These are phyloP conservation scores for Acanthurus leucopareius DNA, from an alignment of 2,797 vertebrate genomes.

Conservation along the genomic window DNA sequence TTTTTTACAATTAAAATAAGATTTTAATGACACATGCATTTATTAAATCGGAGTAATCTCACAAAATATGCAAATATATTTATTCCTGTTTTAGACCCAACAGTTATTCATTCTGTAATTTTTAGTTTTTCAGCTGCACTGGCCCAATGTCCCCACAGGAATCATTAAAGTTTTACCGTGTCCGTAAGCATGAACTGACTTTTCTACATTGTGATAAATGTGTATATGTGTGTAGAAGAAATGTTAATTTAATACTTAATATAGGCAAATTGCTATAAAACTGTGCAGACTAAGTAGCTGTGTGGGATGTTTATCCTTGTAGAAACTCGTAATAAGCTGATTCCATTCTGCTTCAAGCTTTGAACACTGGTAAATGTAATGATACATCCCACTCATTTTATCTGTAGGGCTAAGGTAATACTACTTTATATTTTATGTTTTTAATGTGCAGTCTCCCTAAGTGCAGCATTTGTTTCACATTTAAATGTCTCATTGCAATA, in stretches of 20 bases:
- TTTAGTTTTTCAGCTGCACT: neutral
- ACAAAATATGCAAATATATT: neutral
- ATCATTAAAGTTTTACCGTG: constrained; percentile 23
- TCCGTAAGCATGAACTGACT: constrained; percentile 29
- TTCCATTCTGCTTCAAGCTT: constrained; percentile 81
- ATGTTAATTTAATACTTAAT: constrained; percentile 79
- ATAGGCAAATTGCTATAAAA: constrained; percentile 79
- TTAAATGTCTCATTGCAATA: constrained; percentile 71
- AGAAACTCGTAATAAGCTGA: constrained; percentile 85
- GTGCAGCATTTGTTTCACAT: constrained; percentile 68
- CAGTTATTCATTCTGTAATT: neutral
- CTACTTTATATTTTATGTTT: constrained; percentile 68
- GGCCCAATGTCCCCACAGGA: neutral
- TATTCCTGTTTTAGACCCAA: neutral
- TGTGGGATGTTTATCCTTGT: constrained; percentile 84
- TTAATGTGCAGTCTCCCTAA: constrained; percentile 69
- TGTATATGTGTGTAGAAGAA: constrained; percentile 64
- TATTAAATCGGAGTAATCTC: neutral
- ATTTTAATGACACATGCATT: neutral
- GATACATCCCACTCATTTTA: constrained; percentile 77
- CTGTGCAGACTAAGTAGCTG: constrained; percentile 79
- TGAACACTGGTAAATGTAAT: constrained; percentile 80
- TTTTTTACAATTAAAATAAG: neutral
- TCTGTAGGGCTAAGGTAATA: constrained; percentile 76
- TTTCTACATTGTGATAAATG: constrained; percentile 52